Percentiles rank a stretch among this genome's conserved stretches.
phyloP scores from a whole-genome alignment of 2,113 vertebrate species.

The Clarias macrocephalus region DNA sequence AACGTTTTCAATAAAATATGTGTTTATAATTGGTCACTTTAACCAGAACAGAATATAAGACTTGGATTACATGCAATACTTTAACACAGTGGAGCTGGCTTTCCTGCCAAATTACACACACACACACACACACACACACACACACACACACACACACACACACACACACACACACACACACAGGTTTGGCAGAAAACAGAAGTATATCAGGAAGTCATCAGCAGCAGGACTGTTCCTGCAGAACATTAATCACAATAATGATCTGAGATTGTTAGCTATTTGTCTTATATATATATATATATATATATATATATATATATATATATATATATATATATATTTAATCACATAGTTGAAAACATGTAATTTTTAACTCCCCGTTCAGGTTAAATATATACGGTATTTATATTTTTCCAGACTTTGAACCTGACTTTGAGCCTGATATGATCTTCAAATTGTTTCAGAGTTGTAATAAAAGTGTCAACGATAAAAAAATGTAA shows the following conservation, averaged over 20 bases:
- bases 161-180: conserved; percentile 10
- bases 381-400: neutral
- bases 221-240: neutral
- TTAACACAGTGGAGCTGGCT: neutral
- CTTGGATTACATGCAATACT: neutral
- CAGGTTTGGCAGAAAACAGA: neutral
- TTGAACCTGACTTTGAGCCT: neutral
- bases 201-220: neutral
- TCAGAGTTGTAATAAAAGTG: neutral
- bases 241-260: neutral
- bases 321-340: too few relatives aligned
- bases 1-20: neutral
- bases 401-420: neutral
- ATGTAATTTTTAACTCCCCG: neutral
- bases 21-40: neutral
- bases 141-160: neutral
- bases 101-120: neutral
- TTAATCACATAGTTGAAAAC: too few relatives aligned
- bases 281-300: too few relatives aligned
- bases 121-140: neutral
- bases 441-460: neutral
- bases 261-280: neutral
- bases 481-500: neutral
- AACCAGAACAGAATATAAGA: neutral
- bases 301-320: too few relatives aligned